A percentile compares a stretch with the other conserved stretches of the same genome.
phyloP scores from a whole-genome alignment of 2,888 invertebrate species.

The Parnassius mnemosyne region DNA sequence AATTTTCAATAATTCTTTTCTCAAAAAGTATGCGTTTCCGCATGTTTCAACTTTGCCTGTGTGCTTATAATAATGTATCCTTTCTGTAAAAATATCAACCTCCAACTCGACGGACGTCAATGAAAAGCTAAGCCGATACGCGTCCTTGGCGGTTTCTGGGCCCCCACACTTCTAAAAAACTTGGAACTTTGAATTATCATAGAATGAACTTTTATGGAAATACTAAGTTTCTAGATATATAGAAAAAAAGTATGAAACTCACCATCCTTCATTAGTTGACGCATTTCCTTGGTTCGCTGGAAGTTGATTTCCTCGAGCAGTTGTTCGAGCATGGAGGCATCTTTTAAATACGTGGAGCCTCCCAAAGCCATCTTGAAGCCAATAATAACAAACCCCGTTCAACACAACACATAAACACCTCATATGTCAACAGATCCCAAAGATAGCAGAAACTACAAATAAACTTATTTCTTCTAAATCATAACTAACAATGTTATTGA shows the following conservation, averaged over 20 bases:
- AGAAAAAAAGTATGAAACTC: constrained; percentile 39
- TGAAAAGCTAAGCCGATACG: no score
- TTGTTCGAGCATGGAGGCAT: constrained; percentile 89
- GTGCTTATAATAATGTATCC: no score
- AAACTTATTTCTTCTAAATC: constrained; percentile 14
- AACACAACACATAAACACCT: constrained; percentile 31
- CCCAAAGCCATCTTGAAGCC: constrained; percentile 59
- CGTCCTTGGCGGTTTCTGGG: no score
- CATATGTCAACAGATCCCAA: constrained; percentile 36
- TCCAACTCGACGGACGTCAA: no score
- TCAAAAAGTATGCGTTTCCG: no score
- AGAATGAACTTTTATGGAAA: no score
- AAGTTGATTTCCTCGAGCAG: constrained; percentile 95
- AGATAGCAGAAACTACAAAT: constrained; percentile 1
- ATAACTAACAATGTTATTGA: background rate
- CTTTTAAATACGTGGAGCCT: constrained; percentile 60
- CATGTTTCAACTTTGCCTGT: no score
- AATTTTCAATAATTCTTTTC: no score
- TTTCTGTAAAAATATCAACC: no score
- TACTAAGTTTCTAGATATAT: constrained; percentile 22
- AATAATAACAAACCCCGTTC: constrained; percentile 27
- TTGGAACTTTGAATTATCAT: no score
- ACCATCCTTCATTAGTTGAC: constrained; percentile 94
- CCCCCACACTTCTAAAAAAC: no score
- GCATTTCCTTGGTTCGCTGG: constrained; percentile 94